These are phyloP conservation scores for Hylaeus anthracinus DNA, from an alignment of 1,140 invertebrate genomes.

Conservation along the genomic window DNA sequence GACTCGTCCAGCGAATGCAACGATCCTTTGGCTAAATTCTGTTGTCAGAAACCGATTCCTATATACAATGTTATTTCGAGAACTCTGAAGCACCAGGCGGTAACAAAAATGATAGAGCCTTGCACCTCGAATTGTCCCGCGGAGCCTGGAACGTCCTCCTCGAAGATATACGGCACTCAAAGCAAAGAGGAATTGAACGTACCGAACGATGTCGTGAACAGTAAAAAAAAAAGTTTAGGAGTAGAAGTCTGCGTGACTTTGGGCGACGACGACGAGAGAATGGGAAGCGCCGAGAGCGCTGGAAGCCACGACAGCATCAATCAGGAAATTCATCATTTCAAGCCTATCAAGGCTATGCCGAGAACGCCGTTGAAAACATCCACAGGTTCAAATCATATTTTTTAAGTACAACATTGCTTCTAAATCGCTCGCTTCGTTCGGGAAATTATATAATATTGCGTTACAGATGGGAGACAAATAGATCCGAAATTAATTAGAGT, in stretches of 20 bases:
- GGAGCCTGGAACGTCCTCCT: constrained; percentile 71
- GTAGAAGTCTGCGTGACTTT: constrained; percentile 75
- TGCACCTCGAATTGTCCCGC: constrained; percentile 60
- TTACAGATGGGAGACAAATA: constrained; percentile 76
- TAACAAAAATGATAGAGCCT: constrained; percentile 59
- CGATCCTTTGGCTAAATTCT: constrained; percentile 50
- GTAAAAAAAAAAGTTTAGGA: constrained; percentile 76
- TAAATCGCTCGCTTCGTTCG: background rate
- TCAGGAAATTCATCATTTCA: constrained; percentile 83
- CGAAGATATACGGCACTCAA: constrained; percentile 76
- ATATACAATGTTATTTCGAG: constrained; percentile 65
- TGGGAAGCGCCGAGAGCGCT: constrained; percentile 77
- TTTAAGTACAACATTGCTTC: background rate
- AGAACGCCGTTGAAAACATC: constrained; percentile 76
- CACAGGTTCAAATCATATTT: constrained; percentile 62
- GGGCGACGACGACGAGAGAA: constrained; percentile 70
- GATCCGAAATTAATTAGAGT: constrained; percentile 79
- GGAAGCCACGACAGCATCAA: constrained; percentile 83
- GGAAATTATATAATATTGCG: constrained; percentile 13
- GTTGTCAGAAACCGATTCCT: constrained; percentile 61
- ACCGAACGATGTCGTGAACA: constrained; percentile 81
- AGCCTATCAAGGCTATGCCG: constrained; percentile 82
- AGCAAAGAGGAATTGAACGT: constrained; percentile 82
- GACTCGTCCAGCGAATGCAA: constrained; percentile 37
- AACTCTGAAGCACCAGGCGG: constrained; percentile 66